Base-by-base conservation (phyloP, 1,140 invertebrate species). In the Cryptotermes secundus region DNA sequence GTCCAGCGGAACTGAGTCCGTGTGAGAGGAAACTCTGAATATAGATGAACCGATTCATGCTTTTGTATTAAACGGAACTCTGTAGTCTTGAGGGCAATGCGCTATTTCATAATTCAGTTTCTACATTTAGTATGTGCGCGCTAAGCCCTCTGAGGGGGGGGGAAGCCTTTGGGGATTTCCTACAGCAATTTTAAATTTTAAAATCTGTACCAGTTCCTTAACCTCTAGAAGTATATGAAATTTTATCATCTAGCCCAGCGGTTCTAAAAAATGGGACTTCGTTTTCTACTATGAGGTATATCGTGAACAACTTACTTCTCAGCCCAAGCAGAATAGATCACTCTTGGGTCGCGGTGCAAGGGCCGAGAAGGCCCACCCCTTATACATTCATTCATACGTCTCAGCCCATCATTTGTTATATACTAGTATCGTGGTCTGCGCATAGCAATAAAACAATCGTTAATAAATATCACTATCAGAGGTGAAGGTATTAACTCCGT, bases 91-190 rank as follows among this genome's bases (percentile, higher is more conserved):
- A 81, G 36, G 34, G 36, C 12, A 81, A 4, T 81, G 36, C 2
- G 80, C 42, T 81, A 81, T 35, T 81, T 38, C 80, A 38, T 38
- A 35, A 81, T 81, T 81, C 34, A 38, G 80, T n/a, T 81, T 72
- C 9, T 16, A 72, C 59, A 72, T n/a, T 72, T 72, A 26, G 4
- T 72, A 31, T n/a, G 26, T 72, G 26, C 26, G 26, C 26, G 59
- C 59, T 59, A 7, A 26, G 59, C 7, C 59, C 9, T 10, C 7
- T 72, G n/a, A n/a, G n/a, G n/a, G n/a, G n/a, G n/a, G n/a, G 45
- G 45, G 45, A 49, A 49, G 22, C 14, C 59, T 9, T 72, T n/a
- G 2, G 59, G 6, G 59, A 12, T 31, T 72, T 4, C 59, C n/a
- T 72, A 14, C 59, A 26, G 59, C 59, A 72, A 72, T 16, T 72